Percentiles rank a stretch among this genome's conserved stretches.
Conservation (phyloP, 2,113 vertebrate species). For the Chaetodon auriga region DNA sequence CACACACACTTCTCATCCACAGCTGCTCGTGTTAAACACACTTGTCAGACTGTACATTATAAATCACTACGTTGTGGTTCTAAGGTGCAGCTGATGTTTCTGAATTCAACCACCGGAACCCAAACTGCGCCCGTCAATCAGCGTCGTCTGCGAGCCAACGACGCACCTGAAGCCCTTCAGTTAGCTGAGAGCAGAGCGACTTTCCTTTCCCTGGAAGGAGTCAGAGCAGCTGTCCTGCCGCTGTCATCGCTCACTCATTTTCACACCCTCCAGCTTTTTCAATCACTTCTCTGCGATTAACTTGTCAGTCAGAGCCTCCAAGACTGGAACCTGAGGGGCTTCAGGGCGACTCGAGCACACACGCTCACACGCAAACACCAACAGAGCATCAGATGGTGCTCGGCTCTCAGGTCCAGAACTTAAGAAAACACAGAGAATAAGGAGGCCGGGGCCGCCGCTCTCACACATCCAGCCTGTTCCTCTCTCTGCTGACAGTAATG, state of each 20-base stretch:
- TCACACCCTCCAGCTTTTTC: background rate
- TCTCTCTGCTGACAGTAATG: conserved; percentile 35
- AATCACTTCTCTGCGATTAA: conserved; percentile 40
- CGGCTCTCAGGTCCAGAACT: background rate
- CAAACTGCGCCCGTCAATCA: background rate
- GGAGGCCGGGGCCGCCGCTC: background rate
- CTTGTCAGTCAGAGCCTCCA: background rate
- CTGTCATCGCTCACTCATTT: conserved; percentile 3
- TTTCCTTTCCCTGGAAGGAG: no score
- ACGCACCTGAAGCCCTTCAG: background rate
- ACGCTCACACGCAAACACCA: background rate
- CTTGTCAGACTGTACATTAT: background rate
- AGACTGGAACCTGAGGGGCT: background rate
- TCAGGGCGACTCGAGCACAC: background rate
- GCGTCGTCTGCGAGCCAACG: fast-evolving
- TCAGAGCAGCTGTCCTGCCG: background rate
- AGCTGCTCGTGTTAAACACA: background rate
- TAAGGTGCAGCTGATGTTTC: background rate
- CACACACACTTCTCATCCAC: background rate
- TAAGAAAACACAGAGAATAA: conserved; percentile 3
- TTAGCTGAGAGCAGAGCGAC: background rate
- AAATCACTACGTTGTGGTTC: background rate
- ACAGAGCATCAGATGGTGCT: background rate
- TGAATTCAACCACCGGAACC: no score
- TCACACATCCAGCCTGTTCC: background rate